Base-by-base conservation (phyloP, 1,140 invertebrate genomes). In the Pogonomyrmex barbatus region DNA sequence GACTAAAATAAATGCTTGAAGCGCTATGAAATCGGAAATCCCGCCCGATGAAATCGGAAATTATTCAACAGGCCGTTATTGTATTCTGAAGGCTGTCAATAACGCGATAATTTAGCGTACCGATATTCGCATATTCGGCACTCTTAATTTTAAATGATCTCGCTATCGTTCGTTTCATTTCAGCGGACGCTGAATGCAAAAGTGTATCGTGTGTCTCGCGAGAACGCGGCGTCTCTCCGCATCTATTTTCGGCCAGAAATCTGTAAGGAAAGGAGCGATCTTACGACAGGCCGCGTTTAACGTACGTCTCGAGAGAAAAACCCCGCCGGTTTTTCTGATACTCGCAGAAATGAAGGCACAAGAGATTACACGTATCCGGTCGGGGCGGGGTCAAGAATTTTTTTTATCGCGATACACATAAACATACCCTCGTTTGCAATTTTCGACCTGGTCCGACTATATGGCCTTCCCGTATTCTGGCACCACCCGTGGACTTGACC, bases 61-160 rank as follows among this genome's bases (percentile, higher is more conserved):
- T 83, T 83, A 83, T 83, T 83, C 68, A 75, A 83, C 42, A 30
- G 47, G 47, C 77, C 79, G 68, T 75, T 75, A 75, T 83, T 83
- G 33, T 75, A 83, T 60, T 39, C 79, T 17, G 68, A 83, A 75
- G 8, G 42, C 79, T 83, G 79, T 83, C 79, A 75, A 83, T 83
- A 83, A 58, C 17, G 8, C 54, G 79, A 83, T 83, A 82, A 82
- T 82, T 82, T 47, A 42, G 10, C 60, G 17, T 36, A 60, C 14
- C 42, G 12, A 83, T 36, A 60, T 36, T 70, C 50, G 63, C 8
- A 73, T 39, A 73, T 83, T 62, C 79, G 10, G 45, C 79, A 24
- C 54, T 73, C 50, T 73, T 73, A 60, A 75, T 73, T 62, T 83
- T 60, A 47, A 75, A 60, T 39, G 42, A 36, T 60, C 30, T 60